Evolutionary conservation across 2,888 invertebrate species (phyloP).

Genomic region (Drosophila rellima): DNA sequence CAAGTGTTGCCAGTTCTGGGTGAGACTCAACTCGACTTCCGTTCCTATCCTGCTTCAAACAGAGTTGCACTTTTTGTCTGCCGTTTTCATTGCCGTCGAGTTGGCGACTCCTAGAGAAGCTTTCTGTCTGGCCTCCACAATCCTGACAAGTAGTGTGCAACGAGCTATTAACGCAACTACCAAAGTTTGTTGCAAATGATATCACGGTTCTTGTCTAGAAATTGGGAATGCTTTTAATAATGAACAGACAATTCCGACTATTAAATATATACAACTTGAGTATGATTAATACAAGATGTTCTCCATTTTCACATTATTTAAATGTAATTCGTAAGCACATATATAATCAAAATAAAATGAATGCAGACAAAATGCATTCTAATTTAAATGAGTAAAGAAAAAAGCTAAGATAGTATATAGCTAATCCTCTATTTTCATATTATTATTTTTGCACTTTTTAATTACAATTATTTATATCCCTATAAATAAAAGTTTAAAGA

Average conservation of each 20-base stretch:
- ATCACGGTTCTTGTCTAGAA: conserved; percentile 5
- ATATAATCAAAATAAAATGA: background rate
- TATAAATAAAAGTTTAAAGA: background rate
- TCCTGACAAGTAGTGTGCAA: conserved; percentile 46
- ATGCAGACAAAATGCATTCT: background rate
- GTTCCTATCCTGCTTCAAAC: conserved; percentile 5
- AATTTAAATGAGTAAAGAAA: background rate
- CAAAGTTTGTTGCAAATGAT: conserved; percentile 35
- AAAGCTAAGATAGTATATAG: background rate
- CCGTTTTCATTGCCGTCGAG: conserved; percentile 37
- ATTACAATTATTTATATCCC: background rate
- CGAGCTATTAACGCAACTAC: conserved; percentile 63
- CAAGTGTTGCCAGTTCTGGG: conserved; percentile 55
- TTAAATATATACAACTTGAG: background rate
- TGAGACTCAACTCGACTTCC: conserved; percentile 16
- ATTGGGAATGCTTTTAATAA: background rate
- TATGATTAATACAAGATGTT: background rate
- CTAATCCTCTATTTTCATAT: background rate
- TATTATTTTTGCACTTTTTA: too few relatives aligned
- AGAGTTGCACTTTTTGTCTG: conserved; percentile 42
- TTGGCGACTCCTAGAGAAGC: conserved; percentile 15
- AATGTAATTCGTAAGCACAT: background rate
- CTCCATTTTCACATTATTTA: background rate
- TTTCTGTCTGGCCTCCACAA: conserved; percentile 30
- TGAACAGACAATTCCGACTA: background rate